Percentiles rank a stretch among this genome's conserved stretches.
Evolutionary conservation across 1,140 invertebrate genomes (phyloP).

Genomic region (Nebria ingens): DNA sequence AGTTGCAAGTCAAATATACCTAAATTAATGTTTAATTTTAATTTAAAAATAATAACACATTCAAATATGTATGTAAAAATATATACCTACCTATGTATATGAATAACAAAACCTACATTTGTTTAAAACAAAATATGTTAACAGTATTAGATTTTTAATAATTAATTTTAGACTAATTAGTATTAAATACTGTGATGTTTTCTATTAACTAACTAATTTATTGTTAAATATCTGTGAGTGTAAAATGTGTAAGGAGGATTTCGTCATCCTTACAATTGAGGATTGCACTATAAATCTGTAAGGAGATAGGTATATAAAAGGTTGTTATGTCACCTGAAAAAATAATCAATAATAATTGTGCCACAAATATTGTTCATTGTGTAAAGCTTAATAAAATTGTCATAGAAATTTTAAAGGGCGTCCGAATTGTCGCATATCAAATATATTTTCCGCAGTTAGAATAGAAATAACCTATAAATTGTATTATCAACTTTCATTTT

Average conservation of each 20-base stretch:
- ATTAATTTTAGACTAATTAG: not conserved
- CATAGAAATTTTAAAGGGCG: not conserved
- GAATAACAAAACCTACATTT: too few relatives aligned
- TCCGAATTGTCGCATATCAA: too few relatives aligned
- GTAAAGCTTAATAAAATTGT: not conserved
- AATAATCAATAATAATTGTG: constrained; percentile 3
- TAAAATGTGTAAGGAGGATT: not conserved
- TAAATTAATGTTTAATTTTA: too few relatives aligned
- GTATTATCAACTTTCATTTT: too few relatives aligned
- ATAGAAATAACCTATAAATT: too few relatives aligned
- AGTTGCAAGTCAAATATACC: too few relatives aligned
- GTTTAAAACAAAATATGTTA: not conserved
- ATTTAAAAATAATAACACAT: too few relatives aligned
- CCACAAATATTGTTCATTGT: constrained; percentile 6
- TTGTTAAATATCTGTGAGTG: not conserved
- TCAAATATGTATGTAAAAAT: not conserved
- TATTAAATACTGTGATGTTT: not conserved
- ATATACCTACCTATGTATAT: not conserved
- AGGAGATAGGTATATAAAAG: too few relatives aligned
- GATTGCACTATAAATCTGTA: too few relatives aligned
- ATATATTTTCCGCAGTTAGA: too few relatives aligned
- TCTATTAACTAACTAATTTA: not conserved
- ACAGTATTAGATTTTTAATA: not conserved
- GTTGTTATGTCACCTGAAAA: constrained; percentile 3
- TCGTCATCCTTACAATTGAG: not conserved